A percentile compares a stretch with the other conserved stretches of the same genome.
These are phyloP conservation scores for Salvelinus sp. DNA, from an alignment of 2,113 vertebrate genomes.

Conservation along the genomic window DNA sequence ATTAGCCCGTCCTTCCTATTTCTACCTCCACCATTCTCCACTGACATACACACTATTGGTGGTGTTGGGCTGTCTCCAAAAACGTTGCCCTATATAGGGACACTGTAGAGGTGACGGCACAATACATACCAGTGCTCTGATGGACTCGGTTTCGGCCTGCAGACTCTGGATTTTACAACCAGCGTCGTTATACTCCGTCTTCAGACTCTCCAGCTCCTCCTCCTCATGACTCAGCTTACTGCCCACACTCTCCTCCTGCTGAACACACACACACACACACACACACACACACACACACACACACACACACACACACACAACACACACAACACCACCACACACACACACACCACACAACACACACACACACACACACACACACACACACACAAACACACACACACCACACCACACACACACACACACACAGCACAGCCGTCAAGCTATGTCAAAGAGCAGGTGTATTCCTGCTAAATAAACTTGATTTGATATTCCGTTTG, in stretches of 20 bases:
- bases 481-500: neutral
- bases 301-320: neutral
- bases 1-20: too few relatives aligned
- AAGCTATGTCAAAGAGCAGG: too few relatives aligned
- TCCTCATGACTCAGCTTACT: constrained; percentile 80
- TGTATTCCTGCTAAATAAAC: neutral
- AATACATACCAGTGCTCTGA: constrained; percentile 84
- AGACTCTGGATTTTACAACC: constrained; percentile 88
- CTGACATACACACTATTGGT: too few relatives aligned
- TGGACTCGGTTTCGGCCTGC: constrained; percentile 89
- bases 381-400: neutral
- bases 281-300: neutral
- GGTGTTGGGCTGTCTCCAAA: too few relatives aligned
- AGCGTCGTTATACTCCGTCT: constrained; percentile 78
- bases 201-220: constrained; percentile 80
- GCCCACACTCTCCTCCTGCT: constrained; percentile 67
- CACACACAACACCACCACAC: neutral
- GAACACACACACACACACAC: constrained; percentile 39
- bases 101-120: neutral
- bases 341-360: constrained; percentile 6
- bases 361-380: constrained; percentile 1
- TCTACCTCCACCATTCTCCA: too few relatives aligned
- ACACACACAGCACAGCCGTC: too few relatives aligned
- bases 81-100: too few relatives aligned
- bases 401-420: too few relatives aligned